A percentile compares a stretch with the other conserved stretches of the same genome.
Conservation (phyloP, 2,113 vertebrate genomes). For the Hippotragus niger region DNA sequence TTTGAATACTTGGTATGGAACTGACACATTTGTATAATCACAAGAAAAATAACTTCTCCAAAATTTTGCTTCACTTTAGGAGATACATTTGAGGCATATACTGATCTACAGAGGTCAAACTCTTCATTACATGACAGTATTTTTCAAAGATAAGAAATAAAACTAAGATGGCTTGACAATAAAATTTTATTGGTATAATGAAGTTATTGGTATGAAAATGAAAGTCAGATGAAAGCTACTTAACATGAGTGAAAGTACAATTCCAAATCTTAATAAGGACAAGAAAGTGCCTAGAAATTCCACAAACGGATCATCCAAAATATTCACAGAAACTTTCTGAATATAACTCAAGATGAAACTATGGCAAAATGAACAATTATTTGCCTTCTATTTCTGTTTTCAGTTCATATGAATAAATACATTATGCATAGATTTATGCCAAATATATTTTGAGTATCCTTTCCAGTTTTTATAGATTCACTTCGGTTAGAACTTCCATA, state of each 20-base stretch:
- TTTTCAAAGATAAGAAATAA: slow-evolving; percentile 29
- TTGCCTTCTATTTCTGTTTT: not conserved
- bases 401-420: not conserved
- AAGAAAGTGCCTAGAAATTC: not conserved
- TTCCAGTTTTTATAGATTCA: not conserved
- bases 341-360: not conserved
- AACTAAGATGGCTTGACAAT: not conserved
- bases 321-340: not conserved
- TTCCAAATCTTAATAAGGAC: not conserved
- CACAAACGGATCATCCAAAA: not conserved
- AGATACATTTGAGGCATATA: not conserved
- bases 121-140: not conserved
- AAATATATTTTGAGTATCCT: not conserved
- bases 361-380: not conserved
- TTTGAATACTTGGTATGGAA: not conserved
- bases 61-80: not conserved
- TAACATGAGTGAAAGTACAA: not conserved
- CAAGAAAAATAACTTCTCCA: not conserved
- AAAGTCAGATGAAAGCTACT: slow-evolving; percentile 8
- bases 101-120: not conserved
- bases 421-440: not conserved
- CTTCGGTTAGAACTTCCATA: not conserved
- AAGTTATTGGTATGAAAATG: slow-evolving; percentile 8
- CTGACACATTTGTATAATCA: not conserved
- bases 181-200: slow-evolving; percentile 2